Conservation (phyloP, 1,140 invertebrate genomes). For the Micrasema longulum region DNA sequence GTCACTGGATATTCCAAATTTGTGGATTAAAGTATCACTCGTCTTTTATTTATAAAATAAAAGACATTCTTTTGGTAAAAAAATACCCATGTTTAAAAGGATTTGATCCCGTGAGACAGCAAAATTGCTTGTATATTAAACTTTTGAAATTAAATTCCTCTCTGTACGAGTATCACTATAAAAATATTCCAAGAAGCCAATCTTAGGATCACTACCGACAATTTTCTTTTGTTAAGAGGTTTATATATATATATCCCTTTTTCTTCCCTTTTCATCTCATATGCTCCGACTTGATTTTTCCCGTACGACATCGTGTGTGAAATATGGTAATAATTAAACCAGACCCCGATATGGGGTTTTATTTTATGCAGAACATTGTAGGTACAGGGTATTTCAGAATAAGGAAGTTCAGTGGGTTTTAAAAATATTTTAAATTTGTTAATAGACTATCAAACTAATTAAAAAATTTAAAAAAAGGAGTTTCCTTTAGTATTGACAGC, state of each 20-base stretch:
- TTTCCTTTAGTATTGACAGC: too few relatives aligned
- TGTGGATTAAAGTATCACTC: too few relatives aligned
- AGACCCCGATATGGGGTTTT: conserved; percentile 8
- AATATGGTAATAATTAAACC: conserved; percentile 32
- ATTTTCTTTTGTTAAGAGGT: conserved; percentile 32
- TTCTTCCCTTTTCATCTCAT: neutral
- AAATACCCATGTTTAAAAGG: too few relatives aligned
- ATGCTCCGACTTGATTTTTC: conserved; percentile 13
- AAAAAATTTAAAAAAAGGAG: too few relatives aligned
- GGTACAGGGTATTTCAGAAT: neutral
- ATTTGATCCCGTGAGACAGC: neutral
- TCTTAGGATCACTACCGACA: conserved; percentile 10
- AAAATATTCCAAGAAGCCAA: conserved; percentile 19
- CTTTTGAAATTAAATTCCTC: conserved; percentile 41
- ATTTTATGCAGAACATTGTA: neutral
- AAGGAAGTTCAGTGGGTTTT: too few relatives aligned
- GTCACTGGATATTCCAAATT: too few relatives aligned
- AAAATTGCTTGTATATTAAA: conserved; percentile 28
- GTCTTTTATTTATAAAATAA: too few relatives aligned
- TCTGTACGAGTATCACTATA: conserved; percentile 9
- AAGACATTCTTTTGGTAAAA: too few relatives aligned
- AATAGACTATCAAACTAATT: too few relatives aligned
- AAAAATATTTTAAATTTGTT: too few relatives aligned
- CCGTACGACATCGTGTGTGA: neutral
- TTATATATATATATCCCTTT: conserved; percentile 18